Base-by-base conservation (phyloP, 2,888 invertebrate genomes). In the Chymomyza caudatula region DNA sequence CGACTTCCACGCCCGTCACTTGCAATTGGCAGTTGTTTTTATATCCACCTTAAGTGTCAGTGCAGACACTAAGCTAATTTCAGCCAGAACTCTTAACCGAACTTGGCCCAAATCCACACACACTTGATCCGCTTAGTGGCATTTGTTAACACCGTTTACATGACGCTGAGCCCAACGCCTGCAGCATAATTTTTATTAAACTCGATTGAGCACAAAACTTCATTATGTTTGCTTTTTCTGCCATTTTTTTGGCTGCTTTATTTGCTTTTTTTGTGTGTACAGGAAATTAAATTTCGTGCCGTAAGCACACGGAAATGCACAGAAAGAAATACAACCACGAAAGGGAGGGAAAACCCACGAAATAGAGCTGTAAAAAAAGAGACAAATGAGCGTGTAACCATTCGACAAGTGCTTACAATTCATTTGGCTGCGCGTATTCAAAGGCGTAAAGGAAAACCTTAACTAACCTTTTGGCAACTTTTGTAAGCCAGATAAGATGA, bases 181-280 rank as follows among this genome's bases (percentile, higher is more conserved):
- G 43, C 53, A 74, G 82, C 82, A 74, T 70, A 73, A 85, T 82
- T 82, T 78, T 74, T 77, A 86, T 85, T 82, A 86, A 83, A 83
- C 74, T 85, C 86, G 87, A 83, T 85, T 83, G 86, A 85, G 87
- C 82, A 84, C 70, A 79, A 86, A 86, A 82, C 82, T 86, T 82
- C 86, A 85, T 82, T 82, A 82, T 67, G 71, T 60, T 43, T 13
- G 19, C 5, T 4, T 4, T 37, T 37, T 23, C 49, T 2, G 2
- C 20, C 49, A 25, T 17, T 15, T 25, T 15, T 25, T 23, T 37
- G n/a, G 8, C 13, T 25, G 42, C 55, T 8, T 29, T 55, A 11
- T 29, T 55, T 55, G 25, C 67, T 59, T 42, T 51, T 56, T 37
- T 42, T 62, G 59, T 65, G 60, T 70, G 54, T 63, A 54, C 64